phyloP scores from a whole-genome alignment of 2,888 invertebrate species.

The Stratiomys singularior region DNA sequence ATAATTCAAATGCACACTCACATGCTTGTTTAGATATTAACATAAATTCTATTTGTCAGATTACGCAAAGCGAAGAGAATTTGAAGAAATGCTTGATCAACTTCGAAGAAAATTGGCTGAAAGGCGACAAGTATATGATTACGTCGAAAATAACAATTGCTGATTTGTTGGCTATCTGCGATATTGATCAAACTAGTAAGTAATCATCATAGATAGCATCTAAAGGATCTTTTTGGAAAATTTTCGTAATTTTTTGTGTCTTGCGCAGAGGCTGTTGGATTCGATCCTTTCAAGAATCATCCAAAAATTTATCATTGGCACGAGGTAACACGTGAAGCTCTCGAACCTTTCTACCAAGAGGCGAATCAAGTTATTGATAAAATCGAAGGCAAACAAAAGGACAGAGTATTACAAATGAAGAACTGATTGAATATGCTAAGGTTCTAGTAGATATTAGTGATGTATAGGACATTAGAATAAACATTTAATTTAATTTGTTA shows the following conservation, averaged over 20 bases:
- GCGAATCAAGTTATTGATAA: conserved; percentile 65
- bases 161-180: conserved; percentile 79
- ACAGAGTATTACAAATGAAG: conserved; percentile 25
- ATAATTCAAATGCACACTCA: not conserved
- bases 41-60: too few relatives aligned
- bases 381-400: conserved; percentile 46
- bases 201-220: not conserved
- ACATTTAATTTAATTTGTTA: not conserved
- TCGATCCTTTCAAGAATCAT: conserved; percentile 70
- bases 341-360: conserved; percentile 74
- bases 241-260: conserved; percentile 48
- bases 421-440: conserved; percentile 12
- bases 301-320: conserved; percentile 74
- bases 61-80: conserved; percentile 49
- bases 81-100: conserved; percentile 71
- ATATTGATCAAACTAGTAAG: conserved; percentile 81
- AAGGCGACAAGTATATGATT: conserved; percentile 67
- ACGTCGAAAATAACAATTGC: conserved; percentile 75
- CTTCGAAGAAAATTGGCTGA: conserved; percentile 69
- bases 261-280: conserved; percentile 72
- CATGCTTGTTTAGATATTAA: too few relatives aligned
- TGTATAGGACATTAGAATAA: not conserved
- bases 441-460: not conserved
- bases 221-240: not conserved
- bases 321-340: conserved; percentile 70